Conservation (phyloP, 2,113 vertebrate genomes). For the Seriola rivoliana region DNA sequence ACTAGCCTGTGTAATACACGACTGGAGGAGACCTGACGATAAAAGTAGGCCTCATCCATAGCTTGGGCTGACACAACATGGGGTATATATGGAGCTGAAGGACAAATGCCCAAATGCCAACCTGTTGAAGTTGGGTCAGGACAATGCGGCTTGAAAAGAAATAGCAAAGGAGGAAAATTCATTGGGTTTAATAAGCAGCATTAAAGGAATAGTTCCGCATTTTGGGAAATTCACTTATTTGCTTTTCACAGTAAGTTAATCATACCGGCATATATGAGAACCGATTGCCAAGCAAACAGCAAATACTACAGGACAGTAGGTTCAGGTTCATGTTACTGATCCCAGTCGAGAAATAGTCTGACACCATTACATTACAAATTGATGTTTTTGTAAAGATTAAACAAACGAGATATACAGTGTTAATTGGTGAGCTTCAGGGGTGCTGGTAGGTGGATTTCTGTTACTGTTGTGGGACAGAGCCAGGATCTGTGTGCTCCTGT, state of each 20-base stretch:
- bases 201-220: neutral
- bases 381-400: neutral
- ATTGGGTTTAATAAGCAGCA: neutral
- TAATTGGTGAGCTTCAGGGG: neutral
- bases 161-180: neutral
- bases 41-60: neutral
- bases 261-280: neutral
- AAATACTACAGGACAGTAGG: neutral
- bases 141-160: neutral
- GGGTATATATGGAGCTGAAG: constrained; percentile 27
- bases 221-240: neutral
- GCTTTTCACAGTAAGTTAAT: neutral
- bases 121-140: constrained; percentile 3
- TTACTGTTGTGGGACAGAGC: neutral
- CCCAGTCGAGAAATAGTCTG: neutral
- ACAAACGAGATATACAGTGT: neutral
- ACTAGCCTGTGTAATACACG: neutral
- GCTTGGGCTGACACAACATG: neutral
- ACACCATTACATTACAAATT: neutral
- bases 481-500: neutral
- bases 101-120: constrained; percentile 37
- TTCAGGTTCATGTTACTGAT: neutral
- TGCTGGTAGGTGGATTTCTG: neutral
- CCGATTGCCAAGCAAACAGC: neutral
- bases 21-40: neutral